phyloP scores from a whole-genome alignment of 2,888 invertebrate genomes.

The Drosophila limbata region DNA sequence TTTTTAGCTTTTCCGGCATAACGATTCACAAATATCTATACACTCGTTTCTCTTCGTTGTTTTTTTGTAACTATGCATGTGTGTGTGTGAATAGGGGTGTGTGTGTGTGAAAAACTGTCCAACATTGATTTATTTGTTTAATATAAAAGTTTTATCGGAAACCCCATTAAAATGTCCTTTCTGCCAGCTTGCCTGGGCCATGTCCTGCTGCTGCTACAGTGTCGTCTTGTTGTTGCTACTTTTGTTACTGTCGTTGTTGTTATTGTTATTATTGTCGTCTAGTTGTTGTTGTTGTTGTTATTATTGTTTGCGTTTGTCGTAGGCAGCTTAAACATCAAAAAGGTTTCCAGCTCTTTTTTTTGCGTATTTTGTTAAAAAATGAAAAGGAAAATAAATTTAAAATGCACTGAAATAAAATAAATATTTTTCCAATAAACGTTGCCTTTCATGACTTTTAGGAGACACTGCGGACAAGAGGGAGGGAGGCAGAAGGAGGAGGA shows the following conservation, averaged over 20 bases:
- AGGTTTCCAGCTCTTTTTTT: constrained; percentile 69
- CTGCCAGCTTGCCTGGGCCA: constrained; percentile 73
- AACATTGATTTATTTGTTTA: constrained; percentile 83
- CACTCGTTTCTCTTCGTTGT: constrained; percentile 39
- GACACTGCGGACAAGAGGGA: background rate
- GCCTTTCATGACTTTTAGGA: constrained; percentile 60
- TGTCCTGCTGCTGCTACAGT: constrained; percentile 47
- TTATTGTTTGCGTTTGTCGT: constrained; percentile 71
- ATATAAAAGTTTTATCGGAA: constrained; percentile 83
- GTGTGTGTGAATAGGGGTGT: constrained; percentile 30
- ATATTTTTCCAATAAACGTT: constrained; percentile 78
- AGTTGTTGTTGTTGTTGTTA: constrained; percentile 38
- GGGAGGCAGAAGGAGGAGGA: background rate
- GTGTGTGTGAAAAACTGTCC: constrained; percentile 75
- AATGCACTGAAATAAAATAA: constrained; percentile 78
- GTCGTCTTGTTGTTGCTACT: constrained; percentile 20
- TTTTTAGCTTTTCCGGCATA: constrained; percentile 79
- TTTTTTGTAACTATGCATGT: constrained; percentile 65
- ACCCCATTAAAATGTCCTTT: constrained; percentile 83
- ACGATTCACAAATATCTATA: constrained; percentile 76
- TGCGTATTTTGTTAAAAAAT: constrained; percentile 62
- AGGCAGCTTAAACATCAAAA: constrained; percentile 81
- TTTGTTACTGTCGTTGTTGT: background rate
- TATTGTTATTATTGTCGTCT: constrained; percentile 28
- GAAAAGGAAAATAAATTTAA: constrained; percentile 72